phyloP scores from a whole-genome alignment of 2,888 invertebrate species.

The Seira ritae region DNA sequence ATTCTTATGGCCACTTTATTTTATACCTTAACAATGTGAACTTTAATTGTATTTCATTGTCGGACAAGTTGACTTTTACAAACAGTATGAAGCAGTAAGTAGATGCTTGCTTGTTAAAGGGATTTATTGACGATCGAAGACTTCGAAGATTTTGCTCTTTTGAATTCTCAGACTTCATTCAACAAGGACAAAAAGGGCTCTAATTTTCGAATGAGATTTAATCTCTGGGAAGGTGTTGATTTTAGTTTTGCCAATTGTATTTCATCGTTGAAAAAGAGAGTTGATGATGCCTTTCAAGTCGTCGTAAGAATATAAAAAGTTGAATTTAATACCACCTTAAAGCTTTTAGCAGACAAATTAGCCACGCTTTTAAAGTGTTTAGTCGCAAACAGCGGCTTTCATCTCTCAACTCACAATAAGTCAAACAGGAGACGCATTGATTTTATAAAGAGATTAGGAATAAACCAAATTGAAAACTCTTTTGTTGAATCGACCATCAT shows the following conservation, averaged over 20 bases:
- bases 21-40: not conserved
- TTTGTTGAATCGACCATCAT: not conserved
- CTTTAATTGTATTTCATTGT: not conserved
- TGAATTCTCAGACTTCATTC: not conserved
- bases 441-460: conserved; percentile 35
- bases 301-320: not conserved
- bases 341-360: conserved; percentile 21
- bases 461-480: not conserved
- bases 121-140: too few relatives aligned
- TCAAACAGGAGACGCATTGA: conserved; percentile 26
- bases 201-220: conserved; percentile 2
- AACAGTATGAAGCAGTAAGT: not conserved
- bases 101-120: too few relatives aligned
- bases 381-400: conserved; percentile 30
- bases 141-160: not conserved
- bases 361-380: conserved; percentile 12
- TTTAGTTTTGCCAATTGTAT: conserved; percentile 57
- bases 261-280: not conserved
- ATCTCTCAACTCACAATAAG: not conserved
- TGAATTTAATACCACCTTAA: not conserved
- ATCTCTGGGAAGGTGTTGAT: conserved; percentile 67
- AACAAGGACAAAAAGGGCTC: not conserved
- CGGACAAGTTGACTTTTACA: not conserved
- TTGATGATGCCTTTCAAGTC: not conserved
- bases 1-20: not conserved